Evolutionary conservation across 2,113 vertebrate genomes (phyloP), one percentile per base, ranked within the genome.

Genomic region (Gobio gobio): DNA sequence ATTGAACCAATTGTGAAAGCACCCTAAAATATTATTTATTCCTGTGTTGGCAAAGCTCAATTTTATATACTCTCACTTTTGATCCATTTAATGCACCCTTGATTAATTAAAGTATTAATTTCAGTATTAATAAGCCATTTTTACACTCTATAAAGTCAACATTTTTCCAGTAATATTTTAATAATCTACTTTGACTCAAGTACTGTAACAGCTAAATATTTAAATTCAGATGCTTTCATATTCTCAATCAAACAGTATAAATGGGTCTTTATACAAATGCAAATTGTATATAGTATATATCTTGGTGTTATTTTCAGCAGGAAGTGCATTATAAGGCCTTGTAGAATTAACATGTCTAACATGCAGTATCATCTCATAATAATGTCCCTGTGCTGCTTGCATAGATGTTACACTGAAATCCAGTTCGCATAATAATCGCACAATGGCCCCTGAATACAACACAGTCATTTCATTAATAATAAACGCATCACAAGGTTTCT

Each of bases 391-490:
- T 61, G 20, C 66, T 3, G 4, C 10, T 22, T n/a, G 36, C 68
- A 72, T 70, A 70, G 66, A 70, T n/a, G 20, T n/a, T 72, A 16
- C 49, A 49, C 10, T 10, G 72, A 16, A 74, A 74, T 49, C n/a
- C n/a, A 74, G 72, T 47, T 26, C 3, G n/a, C 43, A 16, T 80
- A 64, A 63, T 63, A 47, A 47, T 47, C 36, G 47, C 20, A 26
- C 40, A 47, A 29, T 10, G 14, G 40, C 14, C 58, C n/a, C 58
- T 64, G 16, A 80, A 47, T 80, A 47, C 58, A 80, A 47, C 78
- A 64, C 0, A 0, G 47, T 29, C n/a, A 18, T 80, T 80, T 63
- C n/a, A 80, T 80, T 80, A 80, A 64, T 80, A 45, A 80, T 64
- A 63, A 64, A 80, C 0, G 12, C 78, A 63, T 29, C n/a, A 54